A percentile compares a stretch with the other conserved stretches of the same genome.
Evolutionary conservation across 2,797 vertebrate genomes (phyloP).

Genomic region (Lutjanus campechanus): DNA sequence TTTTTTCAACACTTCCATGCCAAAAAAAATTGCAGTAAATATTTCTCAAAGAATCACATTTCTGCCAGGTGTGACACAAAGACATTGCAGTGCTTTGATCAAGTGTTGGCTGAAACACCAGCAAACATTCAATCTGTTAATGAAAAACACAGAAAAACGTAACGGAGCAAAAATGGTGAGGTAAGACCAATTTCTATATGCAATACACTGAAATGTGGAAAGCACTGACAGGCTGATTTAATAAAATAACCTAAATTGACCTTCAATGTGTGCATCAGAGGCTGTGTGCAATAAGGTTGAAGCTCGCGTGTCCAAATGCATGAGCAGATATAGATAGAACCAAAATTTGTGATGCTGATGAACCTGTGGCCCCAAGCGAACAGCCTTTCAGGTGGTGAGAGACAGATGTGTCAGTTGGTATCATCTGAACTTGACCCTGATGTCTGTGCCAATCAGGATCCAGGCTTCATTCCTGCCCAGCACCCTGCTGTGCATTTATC

Average conservation of each 20-base stretch:
- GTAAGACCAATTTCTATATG: too few relatives aligned
- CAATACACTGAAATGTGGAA: too few relatives aligned
- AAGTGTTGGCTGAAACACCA: not conserved
- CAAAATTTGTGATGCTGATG: slow-evolving; percentile 54
- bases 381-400: slow-evolving; percentile 14
- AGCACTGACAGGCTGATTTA: too few relatives aligned
- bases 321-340: slow-evolving; percentile 16
- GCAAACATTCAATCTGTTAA: not conserved
- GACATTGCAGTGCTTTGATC: not conserved
- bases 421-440: not conserved
- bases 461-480: not conserved
- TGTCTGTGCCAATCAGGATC: slow-evolving; percentile 33
- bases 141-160: not conserved
- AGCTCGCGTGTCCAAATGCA: not conserved
- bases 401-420: slow-evolving; percentile 8
- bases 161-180: not conserved
- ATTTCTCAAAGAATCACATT: too few relatives aligned
- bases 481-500: slow-evolving; percentile 4
- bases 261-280: too few relatives aligned
- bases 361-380: slow-evolving; percentile 11
- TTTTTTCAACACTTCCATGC: not conserved
- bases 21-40: not conserved
- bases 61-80: not conserved
- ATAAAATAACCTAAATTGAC: too few relatives aligned
- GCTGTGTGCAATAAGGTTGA: too few relatives aligned